These are phyloP conservation scores for Carassius carassius DNA, from an alignment of 2,113 vertebrate genomes.

Conservation along the genomic window DNA sequence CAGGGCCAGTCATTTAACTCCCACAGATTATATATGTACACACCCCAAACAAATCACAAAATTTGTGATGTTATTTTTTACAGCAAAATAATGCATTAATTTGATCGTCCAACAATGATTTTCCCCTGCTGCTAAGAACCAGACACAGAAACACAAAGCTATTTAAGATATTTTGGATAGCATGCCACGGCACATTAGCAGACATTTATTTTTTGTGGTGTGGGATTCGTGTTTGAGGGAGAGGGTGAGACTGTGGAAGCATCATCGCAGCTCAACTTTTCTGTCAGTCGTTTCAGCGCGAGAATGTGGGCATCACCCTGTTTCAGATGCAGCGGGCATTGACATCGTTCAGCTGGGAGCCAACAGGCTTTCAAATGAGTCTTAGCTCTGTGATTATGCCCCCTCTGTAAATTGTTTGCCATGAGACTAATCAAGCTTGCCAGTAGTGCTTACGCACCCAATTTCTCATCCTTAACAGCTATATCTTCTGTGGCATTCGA, in stretches of 20 bases:
- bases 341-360: constrained; percentile 60
- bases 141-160: constrained; percentile 11
- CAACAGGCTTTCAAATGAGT: constrained; percentile 70
- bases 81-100: background rate
- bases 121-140: constrained; percentile 14
- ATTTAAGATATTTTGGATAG: constrained; percentile 17
- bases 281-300: constrained; percentile 69
- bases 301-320: constrained; percentile 58
- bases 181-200: constrained; percentile 32
- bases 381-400: constrained; percentile 69
- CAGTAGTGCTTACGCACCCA: constrained; percentile 64
- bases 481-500: constrained; percentile 65
- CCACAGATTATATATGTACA: constrained; percentile 24
- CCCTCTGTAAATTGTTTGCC: constrained; percentile 72
- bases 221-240: constrained; percentile 18
- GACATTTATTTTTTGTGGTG: background rate
- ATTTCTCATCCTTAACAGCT: constrained; percentile 62
- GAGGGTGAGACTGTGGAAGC: background rate
- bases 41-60: constrained; percentile 27
- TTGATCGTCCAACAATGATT: background rate
- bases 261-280: constrained; percentile 61
- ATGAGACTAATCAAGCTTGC: constrained; percentile 66
- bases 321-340: constrained; percentile 60
- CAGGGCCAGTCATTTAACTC: constrained; percentile 78
- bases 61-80: background rate